phyloP scores from a whole-genome alignment of 2,888 invertebrate genomes.

The Machimus rusticus region DNA sequence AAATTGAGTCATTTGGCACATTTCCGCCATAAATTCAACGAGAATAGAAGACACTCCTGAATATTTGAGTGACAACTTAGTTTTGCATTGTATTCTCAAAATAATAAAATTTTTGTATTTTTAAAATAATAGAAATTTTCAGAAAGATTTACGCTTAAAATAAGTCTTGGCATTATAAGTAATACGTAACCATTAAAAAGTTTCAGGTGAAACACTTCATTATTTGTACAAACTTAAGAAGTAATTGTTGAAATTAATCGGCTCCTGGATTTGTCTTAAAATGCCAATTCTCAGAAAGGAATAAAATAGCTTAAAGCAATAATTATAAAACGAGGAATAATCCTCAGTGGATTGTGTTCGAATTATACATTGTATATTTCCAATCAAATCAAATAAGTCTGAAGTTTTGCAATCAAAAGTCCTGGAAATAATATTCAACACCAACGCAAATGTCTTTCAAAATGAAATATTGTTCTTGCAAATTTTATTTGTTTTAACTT shows the following conservation, averaged over 20 bases:
- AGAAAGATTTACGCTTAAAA: not conserved
- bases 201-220: not conserved
- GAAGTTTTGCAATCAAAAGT: not conserved
- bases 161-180: not conserved
- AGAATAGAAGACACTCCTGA: not conserved
- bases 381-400: not conserved
- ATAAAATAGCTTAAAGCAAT: not conserved
- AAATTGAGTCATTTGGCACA: not conserved
- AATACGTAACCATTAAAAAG: not conserved
- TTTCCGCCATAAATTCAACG: not conserved
- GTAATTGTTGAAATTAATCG: not conserved
- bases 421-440: not conserved
- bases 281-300: not conserved
- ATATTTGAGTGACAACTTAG: not conserved
- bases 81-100: not conserved
- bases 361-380: not conserved
- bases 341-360: not conserved
- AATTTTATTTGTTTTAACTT: not conserved
- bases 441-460: not conserved
- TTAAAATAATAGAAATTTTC: not conserved
- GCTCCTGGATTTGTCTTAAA: not conserved
- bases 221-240: not conserved
- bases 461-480: not conserved
- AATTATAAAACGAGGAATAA: not conserved
- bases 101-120: not conserved